Evolutionary conservation across 1,140 invertebrate species (phyloP), one percentile per base, ranked within the genome.

Genomic region (Drosophila orosa): DNA sequence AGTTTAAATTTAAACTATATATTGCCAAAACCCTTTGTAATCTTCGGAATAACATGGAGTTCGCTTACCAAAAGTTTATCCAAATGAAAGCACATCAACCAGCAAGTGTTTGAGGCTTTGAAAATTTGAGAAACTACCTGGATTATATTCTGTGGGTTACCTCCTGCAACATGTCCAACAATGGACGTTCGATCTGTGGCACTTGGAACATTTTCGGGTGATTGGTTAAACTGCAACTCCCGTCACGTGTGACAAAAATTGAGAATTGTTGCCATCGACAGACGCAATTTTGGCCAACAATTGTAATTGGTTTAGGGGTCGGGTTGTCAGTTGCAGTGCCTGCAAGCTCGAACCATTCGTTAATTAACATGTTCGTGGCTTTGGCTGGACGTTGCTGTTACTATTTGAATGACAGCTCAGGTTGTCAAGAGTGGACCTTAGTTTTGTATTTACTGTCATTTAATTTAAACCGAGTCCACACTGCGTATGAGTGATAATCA

Each of bases 361-460:
- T 86, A 86, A 86, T 86, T 86, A 77, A 68, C 80, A 77, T 76
- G 71, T 79, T 76, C 69, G 59, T 42, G 61, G 78, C 62, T 55
- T 58, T 55, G 15, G 35, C 33, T 50, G 50, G 24, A 54, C 63
- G 17, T 7, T 19, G 7, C 19, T 1, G 13, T 12, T 40, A 17
- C 19, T 54, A 29, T 47, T 45, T 57, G 48, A 17, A 42, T 15
- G 48, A 5, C 33, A 44, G 15, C 19, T 19, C 58, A 55, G 59
- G 69, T 35, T 50, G 35, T 47, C 47, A 47, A 47, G 60, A 47
- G 59, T 71, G 62, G 24, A 25, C 22, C 24, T 13, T 15, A 24
- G 8, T 8, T 12, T 5, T 7, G 13, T n/a, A 45, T 40, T 13
- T 13, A 9, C 19, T 19, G 15, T 1, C 17, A 10, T n/a, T 25